A percentile compares a stretch with the other conserved stretches of the same genome.
These are phyloP conservation scores for Blastobasis lacticolella DNA, from an alignment of 2,888 invertebrate genomes.

Conservation along the genomic window DNA sequence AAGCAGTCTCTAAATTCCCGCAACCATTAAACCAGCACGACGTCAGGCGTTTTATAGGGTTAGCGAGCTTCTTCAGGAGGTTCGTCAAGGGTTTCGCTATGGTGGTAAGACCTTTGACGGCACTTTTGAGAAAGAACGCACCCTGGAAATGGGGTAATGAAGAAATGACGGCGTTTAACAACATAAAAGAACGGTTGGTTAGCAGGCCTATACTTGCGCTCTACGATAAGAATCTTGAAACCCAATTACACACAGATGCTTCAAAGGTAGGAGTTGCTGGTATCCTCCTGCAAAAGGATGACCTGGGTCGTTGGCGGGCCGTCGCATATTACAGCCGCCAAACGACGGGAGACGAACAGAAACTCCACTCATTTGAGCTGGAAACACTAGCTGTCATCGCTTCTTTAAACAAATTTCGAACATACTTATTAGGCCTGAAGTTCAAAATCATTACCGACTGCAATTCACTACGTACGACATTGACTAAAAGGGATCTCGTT, in stretches of 20 bases:
- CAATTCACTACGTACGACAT: conserved; percentile 8
- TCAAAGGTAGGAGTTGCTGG: conserved; percentile 23
- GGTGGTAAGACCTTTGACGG: conserved; percentile 1
- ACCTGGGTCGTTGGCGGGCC: conserved; percentile 22
- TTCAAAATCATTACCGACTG: conserved; percentile 8
- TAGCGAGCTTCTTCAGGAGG: conserved; percentile 4
- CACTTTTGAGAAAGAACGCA: neutral
- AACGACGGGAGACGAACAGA: neutral
- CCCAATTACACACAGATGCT: conserved; percentile 30
- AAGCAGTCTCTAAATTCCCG: conserved; percentile 4
- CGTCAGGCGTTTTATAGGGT: conserved; percentile 1
- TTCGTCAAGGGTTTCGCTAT: too few relatives aligned
- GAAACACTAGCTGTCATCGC: neutral
- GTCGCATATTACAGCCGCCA: neutral
- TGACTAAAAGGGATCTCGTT: conserved; percentile 5
- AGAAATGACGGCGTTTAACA: conserved; percentile 12
- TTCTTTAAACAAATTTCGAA: conserved; percentile 3
- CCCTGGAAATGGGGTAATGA: neutral
- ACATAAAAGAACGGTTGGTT: conserved; percentile 15
- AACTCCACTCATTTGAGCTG: too few relatives aligned
- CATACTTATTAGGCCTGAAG: conserved; percentile 1
- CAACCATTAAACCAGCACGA: conserved; percentile 1
- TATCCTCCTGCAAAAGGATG: conserved; percentile 19
- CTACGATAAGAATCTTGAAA: conserved; percentile 14
- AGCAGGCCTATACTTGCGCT: conserved; percentile 19